Base-by-base conservation (phyloP, 2,888 invertebrate species). In the Ophion costatus region DNA sequence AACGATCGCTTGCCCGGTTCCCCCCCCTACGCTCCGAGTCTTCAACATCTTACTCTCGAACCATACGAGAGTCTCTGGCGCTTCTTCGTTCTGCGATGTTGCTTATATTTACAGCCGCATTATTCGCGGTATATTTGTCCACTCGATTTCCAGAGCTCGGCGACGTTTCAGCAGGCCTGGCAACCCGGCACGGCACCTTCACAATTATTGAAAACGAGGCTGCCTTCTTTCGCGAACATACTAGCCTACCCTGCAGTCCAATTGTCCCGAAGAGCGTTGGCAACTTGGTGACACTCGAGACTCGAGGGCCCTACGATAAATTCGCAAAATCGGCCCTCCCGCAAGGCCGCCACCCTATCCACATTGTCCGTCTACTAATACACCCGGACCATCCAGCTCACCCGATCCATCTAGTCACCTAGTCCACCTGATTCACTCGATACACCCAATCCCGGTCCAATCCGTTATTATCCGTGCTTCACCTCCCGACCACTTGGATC, bases 1-100 rank as follows among this genome's bases (percentile, higher is more conserved):
- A 14, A 22, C n/a, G 56, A 24, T n/a, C 6, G 0, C 29, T 14
- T 42, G 29, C n/a, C 64, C 70, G 5, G 57, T 64, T 56, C 33
- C 69, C 57, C 33, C n/a, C 42, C 33, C n/a, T 29, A 56, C 57
- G n/a, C 67, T 24, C 33, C 51, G 38, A 6, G 24, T n/a, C 33
- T 57, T 20, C 57, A 71, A 70, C 77, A 75, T 83, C 70, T 42
- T 80, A 22, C 2, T 9, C 56, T 17, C 59, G 29, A 57, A 70
- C 33, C 70, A 56, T 56, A 56, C 22, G 56, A 14, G 10, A n/a
- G 2, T 6, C 4, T 20, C n/a, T 33, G 29, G 56, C 51, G 24
- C 22, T 17, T 14, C 14, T 57, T 75, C 45, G 11, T 45, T 45
- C 14, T 45, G 2, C 17, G 2, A 14, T 17, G 0, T 3, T 51